phyloP scores from a whole-genome alignment of 2,888 invertebrate species.

The Alsophila aescularia region DNA sequence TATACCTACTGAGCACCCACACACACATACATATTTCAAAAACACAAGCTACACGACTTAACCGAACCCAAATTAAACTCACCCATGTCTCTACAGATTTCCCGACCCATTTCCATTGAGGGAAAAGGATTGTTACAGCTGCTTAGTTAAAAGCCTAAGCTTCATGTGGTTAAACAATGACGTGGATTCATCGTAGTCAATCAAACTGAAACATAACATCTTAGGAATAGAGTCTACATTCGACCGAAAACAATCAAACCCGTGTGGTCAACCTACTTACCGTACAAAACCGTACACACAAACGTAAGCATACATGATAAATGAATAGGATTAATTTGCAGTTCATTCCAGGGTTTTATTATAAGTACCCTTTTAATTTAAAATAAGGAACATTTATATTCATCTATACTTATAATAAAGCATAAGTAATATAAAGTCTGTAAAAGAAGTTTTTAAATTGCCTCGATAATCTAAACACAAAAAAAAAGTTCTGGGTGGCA shows the following conservation, averaged over 20 bases:
- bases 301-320: neutral
- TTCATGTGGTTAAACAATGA: neutral
- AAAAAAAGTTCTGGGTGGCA: too few relatives aligned
- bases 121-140: neutral
- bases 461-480: too few relatives aligned
- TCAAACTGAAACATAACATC: too few relatives aligned
- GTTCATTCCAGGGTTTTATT: constrained; percentile 1
- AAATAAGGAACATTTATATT: too few relatives aligned
- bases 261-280: constrained; percentile 7
- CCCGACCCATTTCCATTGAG: neutral
- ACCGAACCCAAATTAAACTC: too few relatives aligned
- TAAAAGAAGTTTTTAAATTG: too few relatives aligned
- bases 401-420: too few relatives aligned
- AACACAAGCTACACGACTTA: too few relatives aligned
- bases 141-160: constrained; percentile 3
- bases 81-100: neutral
- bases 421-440: too few relatives aligned
- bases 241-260: neutral
- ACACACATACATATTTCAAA: too few relatives aligned
- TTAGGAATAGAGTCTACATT: neutral
- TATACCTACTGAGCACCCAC: too few relatives aligned
- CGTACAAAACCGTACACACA: neutral
- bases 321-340: constrained; percentile 4
- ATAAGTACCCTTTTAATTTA: constrained; percentile 2
- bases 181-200: too few relatives aligned